A percentile compares a stretch with the other conserved stretches of the same genome.
Evolutionary conservation across 2,888 invertebrate genomes (phyloP).

Genomic region (Balanococcus diminutus): DNA sequence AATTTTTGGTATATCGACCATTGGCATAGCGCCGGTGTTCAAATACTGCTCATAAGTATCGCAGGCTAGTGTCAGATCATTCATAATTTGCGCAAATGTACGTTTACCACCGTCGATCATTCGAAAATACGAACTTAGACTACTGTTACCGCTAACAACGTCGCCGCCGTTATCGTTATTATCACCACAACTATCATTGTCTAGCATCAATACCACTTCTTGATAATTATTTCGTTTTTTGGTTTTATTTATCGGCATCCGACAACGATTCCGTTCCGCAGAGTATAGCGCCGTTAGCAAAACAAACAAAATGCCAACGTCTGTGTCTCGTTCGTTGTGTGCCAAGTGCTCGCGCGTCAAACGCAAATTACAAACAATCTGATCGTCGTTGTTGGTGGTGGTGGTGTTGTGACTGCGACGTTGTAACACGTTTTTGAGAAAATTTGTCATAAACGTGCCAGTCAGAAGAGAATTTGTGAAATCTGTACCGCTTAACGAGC

Average conservation of each 20-base stretch:
- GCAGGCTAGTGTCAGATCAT: background rate
- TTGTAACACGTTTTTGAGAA: background rate
- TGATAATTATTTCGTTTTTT: background rate
- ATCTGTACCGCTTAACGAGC: conserved; percentile 1
- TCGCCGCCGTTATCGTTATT: background rate
- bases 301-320: background rate
- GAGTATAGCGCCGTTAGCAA: background rate
- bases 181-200: background rate
- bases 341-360: background rate
- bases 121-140: background rate
- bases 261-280: background rate
- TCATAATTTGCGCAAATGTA: background rate
- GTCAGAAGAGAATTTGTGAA: background rate
- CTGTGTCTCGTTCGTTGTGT: background rate
- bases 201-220: too few relatives aligned
- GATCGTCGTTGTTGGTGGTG: too few relatives aligned
- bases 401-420: too few relatives aligned
- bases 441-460: background rate
- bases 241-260: background rate
- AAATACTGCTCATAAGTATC: background rate
- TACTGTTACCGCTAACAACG: background rate
- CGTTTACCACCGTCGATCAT: background rate
- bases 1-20: background rate
- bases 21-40: background rate
- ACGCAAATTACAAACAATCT: background rate